phyloP scores from a whole-genome alignment of 2,797 vertebrate species.

The Poeciliopsis gracilis region DNA sequence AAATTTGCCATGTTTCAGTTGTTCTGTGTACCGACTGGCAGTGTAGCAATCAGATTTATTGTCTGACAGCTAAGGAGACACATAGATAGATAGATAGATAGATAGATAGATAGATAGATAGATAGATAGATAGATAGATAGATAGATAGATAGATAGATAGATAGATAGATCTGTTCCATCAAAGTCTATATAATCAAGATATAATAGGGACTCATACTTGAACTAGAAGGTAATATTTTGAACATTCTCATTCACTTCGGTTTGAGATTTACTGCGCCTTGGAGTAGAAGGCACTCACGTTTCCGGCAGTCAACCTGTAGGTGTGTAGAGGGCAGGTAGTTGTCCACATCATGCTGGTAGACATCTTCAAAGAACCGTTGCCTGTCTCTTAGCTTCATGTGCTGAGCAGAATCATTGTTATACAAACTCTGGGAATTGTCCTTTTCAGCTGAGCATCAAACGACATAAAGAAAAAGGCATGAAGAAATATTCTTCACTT shows the following conservation, averaged over 20 bases:
- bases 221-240: neutral
- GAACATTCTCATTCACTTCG: neutral
- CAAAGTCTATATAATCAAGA: neutral
- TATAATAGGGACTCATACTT: neutral
- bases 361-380: conserved; percentile 92
- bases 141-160: neutral
- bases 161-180: neutral
- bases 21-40: no score
- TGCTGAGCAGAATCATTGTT: conserved; percentile 82
- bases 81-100: no score
- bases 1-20: neutral
- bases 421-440: conserved; percentile 76
- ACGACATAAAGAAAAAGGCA: conserved; percentile 7
- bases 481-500: neutral
- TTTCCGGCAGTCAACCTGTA: conserved; percentile 89
- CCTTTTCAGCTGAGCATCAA: conserved; percentile 76
- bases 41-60: no score
- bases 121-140: neutral
- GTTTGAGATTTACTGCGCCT: neutral
- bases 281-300: conserved; percentile 75
- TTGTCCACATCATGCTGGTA: conserved; percentile 91
- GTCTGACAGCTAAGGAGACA: no score
- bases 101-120: no score
- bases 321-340: conserved; percentile 87
- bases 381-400: conserved; percentile 86